These are phyloP conservation scores for Chloroceryle aenea DNA, from an alignment of 2,113 vertebrate genomes.

Conservation along the genomic window DNA sequence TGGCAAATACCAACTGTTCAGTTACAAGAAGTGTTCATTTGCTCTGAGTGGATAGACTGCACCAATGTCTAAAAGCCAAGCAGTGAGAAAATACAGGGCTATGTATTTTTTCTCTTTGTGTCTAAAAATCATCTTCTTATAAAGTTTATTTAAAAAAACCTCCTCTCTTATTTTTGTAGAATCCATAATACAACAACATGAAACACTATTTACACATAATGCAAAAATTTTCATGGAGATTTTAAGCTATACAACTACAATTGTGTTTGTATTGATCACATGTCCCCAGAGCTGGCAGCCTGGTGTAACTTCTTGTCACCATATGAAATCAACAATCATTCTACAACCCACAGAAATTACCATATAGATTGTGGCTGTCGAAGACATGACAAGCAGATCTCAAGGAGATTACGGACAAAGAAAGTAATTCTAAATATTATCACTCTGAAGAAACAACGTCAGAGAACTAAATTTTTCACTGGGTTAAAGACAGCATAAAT, in stretches of 20 bases:
- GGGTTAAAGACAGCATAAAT: background rate
- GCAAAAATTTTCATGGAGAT: background rate
- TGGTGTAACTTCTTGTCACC: background rate
- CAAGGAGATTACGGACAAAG: background rate
- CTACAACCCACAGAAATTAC: background rate
- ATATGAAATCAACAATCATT: background rate
- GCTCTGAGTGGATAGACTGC: background rate
- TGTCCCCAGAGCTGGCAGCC: background rate
- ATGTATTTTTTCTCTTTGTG: background rate
- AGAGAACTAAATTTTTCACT: background rate
- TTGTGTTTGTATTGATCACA: background rate
- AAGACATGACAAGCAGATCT: background rate
- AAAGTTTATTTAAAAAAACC: background rate
- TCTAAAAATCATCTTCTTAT: background rate
- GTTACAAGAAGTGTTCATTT: background rate
- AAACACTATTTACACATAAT: background rate
- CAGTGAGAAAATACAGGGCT: background rate
- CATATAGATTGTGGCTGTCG: background rate
- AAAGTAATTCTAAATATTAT: background rate
- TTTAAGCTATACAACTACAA: background rate
- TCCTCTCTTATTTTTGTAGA: background rate
- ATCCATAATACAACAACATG: background rate
- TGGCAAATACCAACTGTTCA: background rate
- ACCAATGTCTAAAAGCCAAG: background rate
- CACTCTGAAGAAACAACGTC: background rate